phyloP scores from a whole-genome alignment of 2,888 invertebrate genomes.

The Limenitis camilla region DNA sequence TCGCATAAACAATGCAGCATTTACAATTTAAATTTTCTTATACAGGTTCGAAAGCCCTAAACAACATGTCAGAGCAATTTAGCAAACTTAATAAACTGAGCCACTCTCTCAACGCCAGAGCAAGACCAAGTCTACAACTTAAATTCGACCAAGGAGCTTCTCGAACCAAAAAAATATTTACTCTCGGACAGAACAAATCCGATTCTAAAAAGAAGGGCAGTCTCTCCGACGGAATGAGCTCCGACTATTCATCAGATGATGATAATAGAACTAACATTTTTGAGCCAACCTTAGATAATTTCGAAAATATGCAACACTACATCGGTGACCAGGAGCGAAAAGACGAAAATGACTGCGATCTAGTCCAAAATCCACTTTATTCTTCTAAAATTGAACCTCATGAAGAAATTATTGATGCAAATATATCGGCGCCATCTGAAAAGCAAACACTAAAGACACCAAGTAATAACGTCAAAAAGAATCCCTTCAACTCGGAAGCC shows the following conservation, averaged over 20 bases:
- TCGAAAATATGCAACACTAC: conserved; percentile 66
- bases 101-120: conserved; percentile 76
- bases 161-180: conserved; percentile 67
- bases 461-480: conserved; percentile 46
- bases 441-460: conserved; percentile 52
- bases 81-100: conserved; percentile 86
- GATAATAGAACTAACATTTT: conserved; percentile 67
- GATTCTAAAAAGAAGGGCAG: conserved; percentile 77
- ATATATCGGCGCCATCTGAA: conserved; percentile 60
- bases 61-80: conserved; percentile 90
- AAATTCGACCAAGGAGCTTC: conserved; percentile 62
- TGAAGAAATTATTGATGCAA: conserved; percentile 75
- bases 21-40: neutral
- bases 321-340: conserved; percentile 47
- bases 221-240: conserved; percentile 77
- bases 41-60: conserved; percentile 87
- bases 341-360: conserved; percentile 58
- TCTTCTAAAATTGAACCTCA: conserved; percentile 64
- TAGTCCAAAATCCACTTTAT: conserved; percentile 65
- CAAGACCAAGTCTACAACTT: conserved; percentile 68
- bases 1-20: too few relatives aligned
- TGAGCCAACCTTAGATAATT: conserved; percentile 68
- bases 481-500: conserved; percentile 56
- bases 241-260: conserved; percentile 71
- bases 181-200: conserved; percentile 58